Base-by-base conservation (phyloP, 1,140 invertebrate genomes). In the Bombyx mori region DNA sequence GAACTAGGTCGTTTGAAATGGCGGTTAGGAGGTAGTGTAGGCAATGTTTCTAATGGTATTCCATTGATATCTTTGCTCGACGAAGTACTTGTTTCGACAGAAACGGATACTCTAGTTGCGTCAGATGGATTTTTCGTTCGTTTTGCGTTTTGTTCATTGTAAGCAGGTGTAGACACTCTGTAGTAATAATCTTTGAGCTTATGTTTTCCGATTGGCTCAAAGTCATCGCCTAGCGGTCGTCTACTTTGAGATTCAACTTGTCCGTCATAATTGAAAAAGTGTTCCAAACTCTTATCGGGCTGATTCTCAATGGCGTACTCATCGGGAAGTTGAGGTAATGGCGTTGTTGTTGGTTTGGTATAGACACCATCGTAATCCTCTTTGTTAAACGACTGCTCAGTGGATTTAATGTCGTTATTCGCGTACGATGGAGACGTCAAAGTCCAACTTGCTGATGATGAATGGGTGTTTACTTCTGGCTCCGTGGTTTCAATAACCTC, bases 141-240 rank as follows among this genome's bases (percentile, higher is more conserved):
- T 73, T 71, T 82, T 8, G 71, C 52, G 48, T 62, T 70, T 44
- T 71, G 56, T 47, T 82, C 74, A 35, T 69, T 68, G 55, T 82
- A 79, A n/a, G 67, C 42, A 46, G 81, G 75, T 54, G 81, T 83
- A 43, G 83, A 82, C 55, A 85, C 75, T 66, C 75, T 85, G 50
- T 87, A 87, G 51, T 87, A 87, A 57, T 85, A 85, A 42, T 87
- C 84, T 59, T 85, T 85, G 3, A 87, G 69, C 63, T 87, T 85
- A 47, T 82, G 71, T 50, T 80, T 79, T 35, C 71, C 73, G 43
- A 87, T 84, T 2, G 84, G 81, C 65, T 87, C 80, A 62, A 82
- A 83, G 54, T 85, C 82, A 52, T 87, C 77, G 44, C 77, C 81
- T 42, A 78, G 62, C 35, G 82, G 84, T 55, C 79, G 78, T 59